Evolutionary conservation across 2,888 invertebrate species (phyloP), one percentile per base, ranked within the genome.

Genomic region (Scaptomyza flava): DNA sequence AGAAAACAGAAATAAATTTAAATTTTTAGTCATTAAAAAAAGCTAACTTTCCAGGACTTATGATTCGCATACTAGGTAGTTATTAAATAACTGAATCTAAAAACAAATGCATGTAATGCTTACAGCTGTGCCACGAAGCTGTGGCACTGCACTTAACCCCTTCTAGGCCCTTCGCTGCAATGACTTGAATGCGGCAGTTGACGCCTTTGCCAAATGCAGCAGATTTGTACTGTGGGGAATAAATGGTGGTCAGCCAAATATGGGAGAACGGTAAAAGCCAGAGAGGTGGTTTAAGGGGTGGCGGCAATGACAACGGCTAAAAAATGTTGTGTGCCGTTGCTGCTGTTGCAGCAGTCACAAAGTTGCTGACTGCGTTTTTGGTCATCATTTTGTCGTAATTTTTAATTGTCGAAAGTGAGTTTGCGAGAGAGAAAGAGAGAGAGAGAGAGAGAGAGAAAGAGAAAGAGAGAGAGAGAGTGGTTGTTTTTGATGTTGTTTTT

Each of bases 311-410:
- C 48, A 36, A 52, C 33, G 48, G 47, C 14, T 11, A 14, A 52
- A 68, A 81, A 76, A 65, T 73, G 51, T 42, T 68, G 68, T 9
- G 7, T 7, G 38, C 8, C 14, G 38, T 41, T 41, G 45, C 7
- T 70, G 72, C 56, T 84, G 79, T 63, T 77, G 73, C 83, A 83
- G 79, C 68, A 72, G 77, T 85, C 72, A 75, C 77, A 87, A 81
- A 83, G 82, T 81, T 83, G 87, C 83, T 83, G 85, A 87, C 87
- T 83, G 82, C 77, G 68, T 77, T 86, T 77, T 68, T 72, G 84
- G 81, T 73, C 84, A 81, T 83, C 76, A 83, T 84, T 81, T 84
- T 77, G 76, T 76, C 75, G 81, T 86, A 81, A 87, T 82, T 86
- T 64, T 72, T 72, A 87, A 87, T 70, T 51, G 46, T 3, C 38